A percentile compares a stretch with the other conserved stretches of the same genome.
Evolutionary conservation across 1,140 invertebrate species (phyloP).

Genomic region (Ooceraea biroi): DNA sequence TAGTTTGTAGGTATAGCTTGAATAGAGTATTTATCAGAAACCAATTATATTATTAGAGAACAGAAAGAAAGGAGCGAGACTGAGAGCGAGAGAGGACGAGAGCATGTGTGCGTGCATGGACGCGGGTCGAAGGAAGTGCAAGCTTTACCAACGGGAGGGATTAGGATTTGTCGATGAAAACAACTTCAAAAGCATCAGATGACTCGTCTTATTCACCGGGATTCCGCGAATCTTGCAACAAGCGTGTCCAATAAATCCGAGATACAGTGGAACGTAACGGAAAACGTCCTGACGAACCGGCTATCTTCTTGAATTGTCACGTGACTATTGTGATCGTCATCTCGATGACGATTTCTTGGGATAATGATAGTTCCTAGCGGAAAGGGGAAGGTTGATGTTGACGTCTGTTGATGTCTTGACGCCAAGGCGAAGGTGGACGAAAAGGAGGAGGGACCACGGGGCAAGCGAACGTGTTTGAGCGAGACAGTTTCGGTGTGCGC

Average conservation of each 20-base stretch:
- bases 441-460: constrained; percentile 47
- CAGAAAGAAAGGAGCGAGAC: constrained; percentile 28
- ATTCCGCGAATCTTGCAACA: background rate
- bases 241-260: constrained; percentile 6
- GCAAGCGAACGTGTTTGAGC: constrained; percentile 12
- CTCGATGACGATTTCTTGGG: background rate
- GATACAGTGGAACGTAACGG: background rate
- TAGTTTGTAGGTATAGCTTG: constrained; percentile 82
- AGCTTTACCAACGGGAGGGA: background rate
- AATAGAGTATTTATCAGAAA: constrained; percentile 84
- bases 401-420: constrained; percentile 33
- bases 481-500: background rate
- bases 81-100: constrained; percentile 18
- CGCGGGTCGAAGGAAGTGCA: background rate
- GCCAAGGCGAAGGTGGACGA: background rate
- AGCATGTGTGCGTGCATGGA: background rate
- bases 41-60: constrained; percentile 70
- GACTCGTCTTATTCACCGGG: constrained; percentile 17
- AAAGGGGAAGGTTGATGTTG: constrained; percentile 45
- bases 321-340: background rate
- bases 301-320: constrained; percentile 18
- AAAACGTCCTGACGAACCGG: background rate
- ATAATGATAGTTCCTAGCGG: constrained; percentile 33
- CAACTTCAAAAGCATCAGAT: background rate
- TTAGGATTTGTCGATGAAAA: constrained; percentile 17